Conservation (phyloP, 2,888 invertebrate genomes). For the Operophtera brumata region DNA sequence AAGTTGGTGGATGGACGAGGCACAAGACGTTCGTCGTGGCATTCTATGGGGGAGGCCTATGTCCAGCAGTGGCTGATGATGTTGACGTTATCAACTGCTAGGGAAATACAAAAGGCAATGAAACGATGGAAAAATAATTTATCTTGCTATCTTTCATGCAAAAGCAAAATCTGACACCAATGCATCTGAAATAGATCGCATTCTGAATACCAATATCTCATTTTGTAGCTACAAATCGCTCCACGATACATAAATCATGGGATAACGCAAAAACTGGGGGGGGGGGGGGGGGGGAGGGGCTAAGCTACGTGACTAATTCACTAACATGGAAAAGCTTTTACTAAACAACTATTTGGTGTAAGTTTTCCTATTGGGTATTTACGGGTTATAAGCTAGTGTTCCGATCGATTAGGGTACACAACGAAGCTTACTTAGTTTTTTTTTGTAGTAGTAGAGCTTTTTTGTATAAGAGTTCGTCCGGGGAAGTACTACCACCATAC, state of each 20-base stretch:
- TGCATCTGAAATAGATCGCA: conserved; percentile 34
- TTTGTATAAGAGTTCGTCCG: too few species aligned
- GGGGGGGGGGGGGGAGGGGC: conserved; percentile 17
- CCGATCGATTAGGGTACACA: conserved; percentile 2
- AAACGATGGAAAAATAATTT: too few species aligned
- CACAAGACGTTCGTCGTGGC: too few species aligned
- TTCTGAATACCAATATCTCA: conserved; percentile 47
- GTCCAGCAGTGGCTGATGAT: too few species aligned
- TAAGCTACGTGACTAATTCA: conserved; percentile 56
- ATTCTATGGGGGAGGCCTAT: too few species aligned
- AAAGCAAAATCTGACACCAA: conserved; percentile 15
- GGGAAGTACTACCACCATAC: too few species aligned
- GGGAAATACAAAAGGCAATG: too few species aligned
- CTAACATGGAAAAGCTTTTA: conserved; percentile 57
- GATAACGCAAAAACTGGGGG: conserved; percentile 49
- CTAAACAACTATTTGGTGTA: conserved; percentile 49
- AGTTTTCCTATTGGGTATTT: conserved; percentile 38
- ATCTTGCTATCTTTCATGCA: too few species aligned
- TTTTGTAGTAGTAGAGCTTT: too few species aligned
- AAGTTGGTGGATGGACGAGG: too few species aligned
- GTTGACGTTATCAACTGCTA: too few species aligned
- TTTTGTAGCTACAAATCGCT: conserved; percentile 54
- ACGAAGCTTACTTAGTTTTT: too few species aligned
- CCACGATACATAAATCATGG: conserved; percentile 48
- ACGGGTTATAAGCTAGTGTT: conserved; percentile 9